Evolutionary conservation across 1,140 invertebrate genomes (phyloP).

Genomic region (Rhyzopertha dominica): DNA sequence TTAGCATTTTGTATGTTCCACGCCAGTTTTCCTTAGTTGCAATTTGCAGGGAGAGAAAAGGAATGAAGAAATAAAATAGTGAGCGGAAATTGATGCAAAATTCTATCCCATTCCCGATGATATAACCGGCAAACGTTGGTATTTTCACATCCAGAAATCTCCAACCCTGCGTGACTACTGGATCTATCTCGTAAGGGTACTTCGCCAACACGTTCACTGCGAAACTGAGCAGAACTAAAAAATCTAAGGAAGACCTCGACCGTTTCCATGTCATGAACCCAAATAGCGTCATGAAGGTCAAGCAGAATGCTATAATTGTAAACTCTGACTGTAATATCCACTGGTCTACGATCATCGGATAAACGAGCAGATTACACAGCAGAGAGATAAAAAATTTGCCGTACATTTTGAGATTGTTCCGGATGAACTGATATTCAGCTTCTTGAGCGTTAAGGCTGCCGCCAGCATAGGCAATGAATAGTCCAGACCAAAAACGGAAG

Average conservation of each 20-base stretch:
- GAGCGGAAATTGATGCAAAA: conserved; percentile 74
- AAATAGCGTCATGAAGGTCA: conserved; percentile 69
- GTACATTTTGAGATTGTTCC: conserved; percentile 76
- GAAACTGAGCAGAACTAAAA: conserved; percentile 70
- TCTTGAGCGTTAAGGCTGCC: conserved; percentile 66
- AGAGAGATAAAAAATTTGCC: conserved; percentile 71
- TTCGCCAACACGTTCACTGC: conserved; percentile 74
- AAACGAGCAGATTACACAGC: conserved; percentile 67
- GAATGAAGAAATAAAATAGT: conserved; percentile 72
- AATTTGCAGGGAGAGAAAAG: conserved; percentile 66
- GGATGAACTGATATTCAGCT: conserved; percentile 74
- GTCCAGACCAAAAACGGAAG: conserved; percentile 71
- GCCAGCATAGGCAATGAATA: conserved; percentile 66
- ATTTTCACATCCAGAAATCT: conserved; percentile 71
- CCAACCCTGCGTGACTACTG: conserved; percentile 73
- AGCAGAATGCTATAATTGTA: conserved; percentile 63
- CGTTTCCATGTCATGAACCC: conserved; percentile 59
- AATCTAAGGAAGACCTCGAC: conserved; percentile 57
- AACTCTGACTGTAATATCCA: conserved; percentile 81
- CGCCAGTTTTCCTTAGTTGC: conserved; percentile 68
- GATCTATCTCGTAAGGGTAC: conserved; percentile 78
- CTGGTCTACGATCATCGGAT: conserved; percentile 68
- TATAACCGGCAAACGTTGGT: conserved; percentile 74
- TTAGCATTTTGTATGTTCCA: conserved; percentile 68
- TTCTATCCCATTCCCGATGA: conserved; percentile 75